Base-by-base conservation (phyloP, 2,113 vertebrate species). In the Scolopax mira region DNA sequence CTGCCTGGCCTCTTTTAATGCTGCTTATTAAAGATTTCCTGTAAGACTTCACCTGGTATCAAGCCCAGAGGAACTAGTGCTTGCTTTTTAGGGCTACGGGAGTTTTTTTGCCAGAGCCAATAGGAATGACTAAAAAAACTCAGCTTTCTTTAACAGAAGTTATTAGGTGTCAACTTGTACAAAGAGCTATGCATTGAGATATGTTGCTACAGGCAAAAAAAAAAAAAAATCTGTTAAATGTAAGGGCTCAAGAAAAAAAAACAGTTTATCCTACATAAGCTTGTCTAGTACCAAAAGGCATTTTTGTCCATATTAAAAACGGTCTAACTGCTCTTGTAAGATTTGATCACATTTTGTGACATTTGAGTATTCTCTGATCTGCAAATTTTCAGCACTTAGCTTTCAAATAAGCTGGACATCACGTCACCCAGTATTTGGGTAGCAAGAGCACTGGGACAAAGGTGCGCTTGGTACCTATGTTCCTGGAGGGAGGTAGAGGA, bases 401-500 rank as follows among this genome's bases (percentile, higher is more conserved):
- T 33, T 73, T 74, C 55, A 79, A n/a, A 37, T 46, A 57, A 51
- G 9, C 13, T 39, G 27, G 18, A 65, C 51, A 10, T 57, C 11
- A 23, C 33, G 9, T 54, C 48, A 67, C 11, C 16, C 22, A 41
- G 22, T 37, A 70, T 11, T 72, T 89, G 37, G 8, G 13, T 46
- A 55, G 3, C 12, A 62, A 72, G 11, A 79, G 10, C 14, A 75
- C 30, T 10, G 31, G 35, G 3, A n/a, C 4, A 72, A 58, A 67
- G 28, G 4, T 8, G 5, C 54, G 6, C 31, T 39, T 39, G 12
- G 5, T 64, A 39, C 8, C 22, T 54, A 0, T 19, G 7, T 33
- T 31, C n/a, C 37, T 42, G 24, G 11, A 72, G 18, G 17, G 7
- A 64, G 3, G 9, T 27, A 67, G 21, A 58, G 6, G 25, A 79